These are phyloP conservation scores for Aromia moschata DNA, from an alignment of 2,888 invertebrate genomes.

Conservation along the genomic window DNA sequence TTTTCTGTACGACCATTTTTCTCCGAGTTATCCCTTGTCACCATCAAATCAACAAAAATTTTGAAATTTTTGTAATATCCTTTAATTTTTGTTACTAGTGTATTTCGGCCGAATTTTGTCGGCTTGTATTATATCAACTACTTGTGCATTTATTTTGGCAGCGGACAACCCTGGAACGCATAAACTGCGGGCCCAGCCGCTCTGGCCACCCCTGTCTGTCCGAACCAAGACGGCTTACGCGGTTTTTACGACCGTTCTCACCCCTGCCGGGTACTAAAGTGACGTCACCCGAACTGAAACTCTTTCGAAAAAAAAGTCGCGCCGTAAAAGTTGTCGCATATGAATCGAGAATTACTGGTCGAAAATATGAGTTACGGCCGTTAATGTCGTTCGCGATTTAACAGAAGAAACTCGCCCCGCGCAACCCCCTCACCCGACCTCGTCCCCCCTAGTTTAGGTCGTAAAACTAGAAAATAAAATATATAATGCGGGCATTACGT, in stretches of 20 bases:
- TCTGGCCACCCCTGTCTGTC: conserved; percentile 13
- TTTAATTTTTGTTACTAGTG: too few relatives aligned
- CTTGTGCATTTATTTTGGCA: too few relatives aligned
- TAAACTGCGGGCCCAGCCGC: background rate
- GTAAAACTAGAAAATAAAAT: conserved; percentile 20
- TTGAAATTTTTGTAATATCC: too few relatives aligned
- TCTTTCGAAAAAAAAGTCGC: conserved; percentile 16
- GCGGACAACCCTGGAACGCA: conserved; percentile 9
- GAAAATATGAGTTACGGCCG: conserved; percentile 57
- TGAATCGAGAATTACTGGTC: conserved; percentile 59
- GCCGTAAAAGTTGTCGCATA: conserved; percentile 59
- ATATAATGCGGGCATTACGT: conserved; percentile 17
- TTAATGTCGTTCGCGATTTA: conserved; percentile 47
- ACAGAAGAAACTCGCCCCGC: conserved; percentile 14
- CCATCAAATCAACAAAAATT: too few relatives aligned
- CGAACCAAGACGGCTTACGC: conserved; percentile 40
- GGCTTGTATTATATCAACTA: too few relatives aligned
- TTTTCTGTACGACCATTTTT: too few relatives aligned
- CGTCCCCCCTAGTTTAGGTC: conserved; percentile 13
- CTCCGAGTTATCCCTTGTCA: too few relatives aligned
- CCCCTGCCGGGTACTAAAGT: conserved; percentile 48
- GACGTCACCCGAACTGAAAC: conserved; percentile 46
- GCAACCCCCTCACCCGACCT: too few relatives aligned
- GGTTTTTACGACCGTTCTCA: conserved; percentile 52
- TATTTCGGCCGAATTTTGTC: too few relatives aligned